Evolutionary conservation across 2,888 invertebrate genomes (phyloP), one percentile per base, ranked within the genome.

Genomic region (Aleiodes testaceus): DNA sequence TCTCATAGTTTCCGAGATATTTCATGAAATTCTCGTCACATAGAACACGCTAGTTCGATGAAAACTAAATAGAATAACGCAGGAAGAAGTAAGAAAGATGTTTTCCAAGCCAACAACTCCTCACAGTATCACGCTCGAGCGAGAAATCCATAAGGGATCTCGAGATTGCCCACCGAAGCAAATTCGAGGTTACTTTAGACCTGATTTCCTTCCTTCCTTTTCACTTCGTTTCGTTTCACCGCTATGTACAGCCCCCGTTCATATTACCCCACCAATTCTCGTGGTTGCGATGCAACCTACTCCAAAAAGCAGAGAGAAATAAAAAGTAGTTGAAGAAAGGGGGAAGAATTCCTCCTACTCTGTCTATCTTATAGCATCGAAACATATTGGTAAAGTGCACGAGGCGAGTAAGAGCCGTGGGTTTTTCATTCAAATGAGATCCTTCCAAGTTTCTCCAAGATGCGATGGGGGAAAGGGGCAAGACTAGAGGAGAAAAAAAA

Each of bases 371-470:
- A 78, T 73, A 70, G 74, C 66, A 66, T 66, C 70, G 64, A 77
- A 77, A 77, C 67, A 67, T 70, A 70, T 73, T 66, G 67, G 50
- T 66, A 61, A 66, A 63, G 64, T 42, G 67, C 66, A 75, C 68
- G 42, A 69, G 70, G 59, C 74, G 72, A 74, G 69, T 71, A 78
- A 49, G 69, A 66, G 63, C 70, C 74, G 77, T 78, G 78, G 78
- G 78, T 81, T 59, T 59, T 81, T 82, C 82, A 83, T 84, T 82
- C 81, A 84, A 85, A 84, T 84, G 82, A 84, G 83, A 85, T 85
- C 78, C 80, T 66, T 69, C 67, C 59, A 59, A 59, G 59, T 42
- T 59, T 26, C 65, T 45, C 18, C 55, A 50, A 59, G 69, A 45
- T 26, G 70, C 47, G 70, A 71, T 73, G 14, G 67, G 66, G 74